Evolutionary conservation across 2,888 invertebrate species (phyloP), one percentile per base, ranked within the genome.

Genomic region (Agriopis marginaria): DNA sequence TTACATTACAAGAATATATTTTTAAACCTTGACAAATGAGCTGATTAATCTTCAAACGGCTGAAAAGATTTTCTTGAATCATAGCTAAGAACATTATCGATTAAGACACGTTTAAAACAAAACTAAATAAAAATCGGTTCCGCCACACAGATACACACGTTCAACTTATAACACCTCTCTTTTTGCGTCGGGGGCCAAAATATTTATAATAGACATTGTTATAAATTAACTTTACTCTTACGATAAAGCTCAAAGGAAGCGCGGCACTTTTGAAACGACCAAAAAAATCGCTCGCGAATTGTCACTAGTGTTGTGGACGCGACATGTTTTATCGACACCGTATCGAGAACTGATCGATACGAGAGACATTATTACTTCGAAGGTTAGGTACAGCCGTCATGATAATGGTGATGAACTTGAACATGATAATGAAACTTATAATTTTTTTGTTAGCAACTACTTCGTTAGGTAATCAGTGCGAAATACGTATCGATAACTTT

Each of bases 241-340:
- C 32, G 4, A 12, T 23, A n/a, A 17, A 40, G 10, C 7, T 32
- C 7, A 1, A 17, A 11, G 7, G n/a, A 12, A 47, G 12, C 47
- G n/a, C 39, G 10, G 10, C 66, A 66, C 66, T 56, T 51, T 39
- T 51, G 10, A 51, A 51, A 4, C 3, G 23, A 40, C 8, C 39
- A 23, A 56, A 45, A 4, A 58, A 65, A 53, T 54, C n/a, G 42
- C 70, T 49, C 70, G 66, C 63, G 39, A 53, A 42, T n/a, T 3
- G n/a, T 12, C 56, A 10, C 66, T 73, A 75, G 77, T 75, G 74
- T 68, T 66, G 77, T 61, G 23, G 68, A 56, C 72, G 71, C 82
- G 79, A 76, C 77, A n/a, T 61, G 50, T 50, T 73, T 65, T 77
- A 80, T 74, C 77, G 77, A 76, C 69, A 72, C 56, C 55, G 72